phyloP scores from a whole-genome alignment of 2,113 vertebrate species.

The Protobothrops mucrosquamatus region DNA sequence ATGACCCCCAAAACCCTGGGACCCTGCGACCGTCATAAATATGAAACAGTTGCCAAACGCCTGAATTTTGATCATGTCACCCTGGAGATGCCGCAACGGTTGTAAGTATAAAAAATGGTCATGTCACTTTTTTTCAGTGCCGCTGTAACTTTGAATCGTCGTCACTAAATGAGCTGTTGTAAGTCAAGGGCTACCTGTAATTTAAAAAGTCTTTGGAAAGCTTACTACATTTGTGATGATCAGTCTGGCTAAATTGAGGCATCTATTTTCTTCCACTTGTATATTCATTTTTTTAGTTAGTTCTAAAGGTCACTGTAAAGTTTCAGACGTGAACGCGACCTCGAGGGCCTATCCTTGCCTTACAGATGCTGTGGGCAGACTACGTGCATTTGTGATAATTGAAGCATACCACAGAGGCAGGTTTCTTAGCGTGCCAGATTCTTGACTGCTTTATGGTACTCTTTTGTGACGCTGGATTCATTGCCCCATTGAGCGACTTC shows the following conservation, averaged over 20 bases:
- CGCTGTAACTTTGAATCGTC: no score
- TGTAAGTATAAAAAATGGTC: background rate
- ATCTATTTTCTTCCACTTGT: background rate
- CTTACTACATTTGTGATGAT: background rate
- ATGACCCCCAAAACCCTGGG: no score
- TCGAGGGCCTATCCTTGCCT: background rate
- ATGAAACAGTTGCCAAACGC: background rate
- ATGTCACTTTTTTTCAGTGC: background rate
- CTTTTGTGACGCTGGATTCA: slow-evolving; percentile 17
- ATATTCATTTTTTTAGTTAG: background rate
- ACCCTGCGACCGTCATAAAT: background rate
- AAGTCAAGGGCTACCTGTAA: background rate
- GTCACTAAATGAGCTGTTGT: background rate
- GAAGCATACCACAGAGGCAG: background rate
- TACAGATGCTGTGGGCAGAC: background rate
- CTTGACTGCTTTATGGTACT: slow-evolving; percentile 20
- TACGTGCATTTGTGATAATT: background rate
- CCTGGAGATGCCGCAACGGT: no score
- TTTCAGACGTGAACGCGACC: background rate
- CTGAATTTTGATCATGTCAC: background rate
- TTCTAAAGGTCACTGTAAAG: background rate
- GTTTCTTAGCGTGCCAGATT: slow-evolving; percentile 10
- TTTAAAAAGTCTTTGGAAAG: background rate
- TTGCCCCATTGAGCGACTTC: slow-evolving; percentile 7
- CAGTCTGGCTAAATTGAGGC: background rate